Evolutionary conservation across 2,113 vertebrate species (phyloP).

Genomic region (Dicaeum eximium): DNA sequence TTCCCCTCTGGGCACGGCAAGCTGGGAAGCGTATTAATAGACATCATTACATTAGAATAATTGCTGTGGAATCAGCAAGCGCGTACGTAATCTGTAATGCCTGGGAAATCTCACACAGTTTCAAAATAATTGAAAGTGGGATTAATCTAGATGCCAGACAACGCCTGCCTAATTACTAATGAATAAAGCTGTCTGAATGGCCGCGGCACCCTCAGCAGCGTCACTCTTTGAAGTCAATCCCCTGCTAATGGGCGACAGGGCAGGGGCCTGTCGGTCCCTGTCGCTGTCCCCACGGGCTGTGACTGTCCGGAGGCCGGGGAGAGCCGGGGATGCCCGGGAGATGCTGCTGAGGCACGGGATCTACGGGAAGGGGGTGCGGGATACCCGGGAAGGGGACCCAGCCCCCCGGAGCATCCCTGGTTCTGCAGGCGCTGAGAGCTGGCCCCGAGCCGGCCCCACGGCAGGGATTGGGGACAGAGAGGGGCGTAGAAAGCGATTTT

Average conservation of each 20-base stretch:
- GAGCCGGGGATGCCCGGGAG: not conserved
- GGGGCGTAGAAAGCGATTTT: accelerated
- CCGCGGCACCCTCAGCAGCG: constrained; percentile 10
- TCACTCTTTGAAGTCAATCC: not conserved
- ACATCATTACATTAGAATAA: constrained; percentile 56
- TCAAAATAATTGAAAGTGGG: constrained; percentile 62
- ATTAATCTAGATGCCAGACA: constrained; percentile 54
- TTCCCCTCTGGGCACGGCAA: constrained; percentile 21
- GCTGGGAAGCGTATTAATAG: constrained; percentile 17
- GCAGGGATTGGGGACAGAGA: not conserved
- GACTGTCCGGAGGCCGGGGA: not conserved
- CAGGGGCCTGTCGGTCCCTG: not conserved
- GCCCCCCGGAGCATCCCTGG: not conserved
- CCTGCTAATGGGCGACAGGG: accelerated
- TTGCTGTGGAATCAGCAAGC: constrained; percentile 40
- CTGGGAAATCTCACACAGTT: constrained; percentile 52
- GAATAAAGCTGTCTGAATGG: constrained; percentile 16
- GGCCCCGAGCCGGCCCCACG: accelerated
- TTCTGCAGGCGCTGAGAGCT: not conserved
- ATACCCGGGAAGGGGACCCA: accelerated
- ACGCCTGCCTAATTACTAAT: constrained; percentile 33
- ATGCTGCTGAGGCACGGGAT: accelerated
- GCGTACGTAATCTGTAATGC: constrained; percentile 35
- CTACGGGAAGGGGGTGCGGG: no score
- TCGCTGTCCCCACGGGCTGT: not conserved